Base-by-base conservation (phyloP, 2,113 vertebrate species). In the Laticauda laticaudata region DNA sequence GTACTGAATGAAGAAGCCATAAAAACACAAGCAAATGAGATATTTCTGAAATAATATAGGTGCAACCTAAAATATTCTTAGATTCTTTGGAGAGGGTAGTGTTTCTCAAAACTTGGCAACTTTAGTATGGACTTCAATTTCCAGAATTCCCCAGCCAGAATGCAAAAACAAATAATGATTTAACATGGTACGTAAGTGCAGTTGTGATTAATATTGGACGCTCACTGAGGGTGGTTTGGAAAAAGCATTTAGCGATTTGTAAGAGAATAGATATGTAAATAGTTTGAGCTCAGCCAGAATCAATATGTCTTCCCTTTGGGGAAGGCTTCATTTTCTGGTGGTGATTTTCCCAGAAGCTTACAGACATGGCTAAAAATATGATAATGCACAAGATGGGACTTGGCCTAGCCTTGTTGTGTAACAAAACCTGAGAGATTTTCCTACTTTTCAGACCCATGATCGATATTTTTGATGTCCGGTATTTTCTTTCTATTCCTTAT, bases 401-500 rank as follows among this genome's bases (percentile, higher is more conserved):
- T 81, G 26, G 12, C 8, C 9, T 64, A 2, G 7, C 29, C 11
- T 57, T 88, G 48, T 39, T 34, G 2, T 0, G 0, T 18, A 81
- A 21, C n/a, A 85, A 81, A 91, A 20, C 45, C 91, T 2, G 34
- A 43, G 18, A 9, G 7, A 10, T 81, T 94, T 10, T 86, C 89
- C 48, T 64, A 4, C 29, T 57, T 86, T 94, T 14, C 96, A 99
- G 99, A 96, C 99, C 99, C 87, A 97, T 99, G 97, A 98, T 99
- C 93, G 98, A 99, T 3, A 96, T 99, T 92, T 98, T 98, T 94
- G 98, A 98, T 97, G 97, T 98, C 89, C 97, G 98, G 11, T 99
- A 98, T 96, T 99, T 99, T 94, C 98, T 99, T 97, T 98, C 98
- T 59, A 97, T 99, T 96, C 99, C 99, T 0, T 99, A 99, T 0